These are phyloP conservation scores for Pan paniscus DNA, from an alignment of 2,113 vertebrate species.

Conservation along the genomic window DNA sequence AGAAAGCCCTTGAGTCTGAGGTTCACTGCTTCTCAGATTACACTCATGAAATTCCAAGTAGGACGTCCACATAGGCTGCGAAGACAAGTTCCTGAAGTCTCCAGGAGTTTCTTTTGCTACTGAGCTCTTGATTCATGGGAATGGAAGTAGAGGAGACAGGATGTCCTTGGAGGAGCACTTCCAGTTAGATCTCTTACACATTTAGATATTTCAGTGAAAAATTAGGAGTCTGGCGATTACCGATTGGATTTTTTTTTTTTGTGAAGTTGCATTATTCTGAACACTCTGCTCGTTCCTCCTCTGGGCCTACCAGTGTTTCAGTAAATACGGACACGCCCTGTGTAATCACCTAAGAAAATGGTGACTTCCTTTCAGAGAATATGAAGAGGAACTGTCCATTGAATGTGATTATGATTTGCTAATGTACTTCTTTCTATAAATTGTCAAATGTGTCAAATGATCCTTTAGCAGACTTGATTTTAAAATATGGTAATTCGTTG, in stretches of 20 bases:
- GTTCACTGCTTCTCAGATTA: neutral
- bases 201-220: neutral
- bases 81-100: neutral
- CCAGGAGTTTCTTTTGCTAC: neutral
- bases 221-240: neutral
- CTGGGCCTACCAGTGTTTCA: neutral
- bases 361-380: neutral
- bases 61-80: neutral
- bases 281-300: neutral
- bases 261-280: neutral
- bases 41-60: neutral
- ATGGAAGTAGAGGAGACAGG: neutral
- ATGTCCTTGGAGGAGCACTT: neutral
- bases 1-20: neutral
- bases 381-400: neutral
- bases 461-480: neutral
- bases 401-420: neutral
- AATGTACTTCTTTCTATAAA: neutral
- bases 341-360: neutral
- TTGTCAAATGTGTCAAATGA: neutral
- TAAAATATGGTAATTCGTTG: neutral
- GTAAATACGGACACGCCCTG: fast-evolving
- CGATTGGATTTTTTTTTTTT: neutral
- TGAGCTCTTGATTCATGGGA: neutral
- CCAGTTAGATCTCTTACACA: neutral